phyloP scores from a whole-genome alignment of 2,888 invertebrate species.

The Spilosoma lubricipeda region DNA sequence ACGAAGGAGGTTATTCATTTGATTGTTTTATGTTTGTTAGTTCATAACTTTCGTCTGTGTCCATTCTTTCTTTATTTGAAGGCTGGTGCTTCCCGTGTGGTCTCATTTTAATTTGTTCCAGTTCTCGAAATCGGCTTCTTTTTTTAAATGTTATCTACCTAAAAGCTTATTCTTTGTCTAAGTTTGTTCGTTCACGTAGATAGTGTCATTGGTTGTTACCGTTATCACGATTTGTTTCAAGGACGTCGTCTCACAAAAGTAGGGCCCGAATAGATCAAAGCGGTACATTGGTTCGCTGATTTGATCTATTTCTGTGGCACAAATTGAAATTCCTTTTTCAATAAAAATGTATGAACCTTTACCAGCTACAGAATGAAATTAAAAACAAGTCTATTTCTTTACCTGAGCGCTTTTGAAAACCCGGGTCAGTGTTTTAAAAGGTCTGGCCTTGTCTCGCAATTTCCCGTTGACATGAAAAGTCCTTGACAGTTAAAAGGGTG shows the following conservation, averaged over 20 bases:
- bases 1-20: no score
- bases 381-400: not conserved
- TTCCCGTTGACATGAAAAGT: conserved; percentile 4
- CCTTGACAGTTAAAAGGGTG: conserved; percentile 5
- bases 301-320: not conserved
- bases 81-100: no score
- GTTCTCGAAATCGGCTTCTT: no score
- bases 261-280: not conserved
- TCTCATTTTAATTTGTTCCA: no score
- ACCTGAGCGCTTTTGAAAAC: not conserved
- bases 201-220: not conserved
- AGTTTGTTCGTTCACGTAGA: not conserved
- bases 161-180: not conserved
- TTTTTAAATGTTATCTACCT: no score
- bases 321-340: not conserved
- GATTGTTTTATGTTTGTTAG: no score
- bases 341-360: not conserved
- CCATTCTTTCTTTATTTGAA: no score
- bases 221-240: not conserved
- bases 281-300: not conserved
- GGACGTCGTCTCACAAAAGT: not conserved
- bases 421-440: not conserved
- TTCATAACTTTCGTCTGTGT: no score
- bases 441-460: conserved; percentile 14
- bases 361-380: not conserved